These are phyloP conservation scores for Danionella cerebrum DNA, from an alignment of 2,113 vertebrate species.

Conservation along the genomic window DNA sequence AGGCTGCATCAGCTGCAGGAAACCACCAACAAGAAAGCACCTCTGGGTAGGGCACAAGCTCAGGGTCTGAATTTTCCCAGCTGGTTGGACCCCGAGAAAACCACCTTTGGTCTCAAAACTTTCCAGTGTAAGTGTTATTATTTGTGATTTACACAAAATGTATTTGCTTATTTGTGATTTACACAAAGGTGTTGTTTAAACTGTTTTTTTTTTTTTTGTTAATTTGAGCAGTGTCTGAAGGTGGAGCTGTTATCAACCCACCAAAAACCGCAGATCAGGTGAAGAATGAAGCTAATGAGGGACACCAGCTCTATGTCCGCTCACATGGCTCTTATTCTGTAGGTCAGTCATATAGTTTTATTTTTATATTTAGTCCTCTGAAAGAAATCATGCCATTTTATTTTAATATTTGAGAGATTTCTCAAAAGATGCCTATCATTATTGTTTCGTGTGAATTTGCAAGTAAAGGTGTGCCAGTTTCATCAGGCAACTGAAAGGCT, in stretches of 20 bases:
- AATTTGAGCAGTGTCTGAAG: conserved; percentile 40
- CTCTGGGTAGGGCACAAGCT: conserved; percentile 66
- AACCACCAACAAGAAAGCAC: conserved; percentile 51
- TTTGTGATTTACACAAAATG: neutral
- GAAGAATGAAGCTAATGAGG: conserved; percentile 60
- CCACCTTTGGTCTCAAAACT: conserved; percentile 65
- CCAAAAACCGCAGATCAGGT: conserved; percentile 65
- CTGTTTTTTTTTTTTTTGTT: no score
- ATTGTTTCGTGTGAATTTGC: no score
- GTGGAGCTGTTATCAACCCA: conserved; percentile 69
- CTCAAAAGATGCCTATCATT: no score
- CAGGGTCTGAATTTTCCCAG: conserved; percentile 58
- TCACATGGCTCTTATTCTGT: conserved; percentile 72
- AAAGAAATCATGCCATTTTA: no score
- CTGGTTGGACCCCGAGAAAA: conserved; percentile 55
- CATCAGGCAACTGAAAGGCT: no score
- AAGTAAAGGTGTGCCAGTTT: no score
- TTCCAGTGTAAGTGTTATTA: conserved; percentile 40
- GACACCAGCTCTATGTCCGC: conserved; percentile 62
- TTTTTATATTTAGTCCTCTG: neutral
- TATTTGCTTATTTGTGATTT: neutral
- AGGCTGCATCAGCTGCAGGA: conserved; percentile 67
- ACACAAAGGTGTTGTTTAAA: neutral
- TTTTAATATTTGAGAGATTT: no score
- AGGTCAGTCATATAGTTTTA: conserved; percentile 55